Evolutionary conservation across 2,113 vertebrate genomes (phyloP), one percentile per base, ranked within the genome.

Genomic region (Dicrurus megarhynchus): DNA sequence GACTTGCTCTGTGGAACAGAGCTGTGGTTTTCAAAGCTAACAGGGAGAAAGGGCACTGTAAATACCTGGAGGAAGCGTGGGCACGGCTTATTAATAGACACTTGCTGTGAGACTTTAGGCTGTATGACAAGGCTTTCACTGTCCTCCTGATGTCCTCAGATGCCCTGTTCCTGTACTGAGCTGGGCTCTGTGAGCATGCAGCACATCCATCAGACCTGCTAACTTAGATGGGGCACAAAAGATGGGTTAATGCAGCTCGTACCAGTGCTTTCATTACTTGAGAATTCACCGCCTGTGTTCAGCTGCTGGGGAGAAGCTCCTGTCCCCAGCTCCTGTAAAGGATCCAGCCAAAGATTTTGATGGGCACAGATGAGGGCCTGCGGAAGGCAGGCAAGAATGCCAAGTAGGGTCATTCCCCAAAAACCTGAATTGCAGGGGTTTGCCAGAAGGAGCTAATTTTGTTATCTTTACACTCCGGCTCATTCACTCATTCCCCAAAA

Each of bases 1-100:
- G 59, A 57, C 61, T 81, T 23, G n/a, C 71, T 81, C 10, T 92
- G 87, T 93, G 75, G 65, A 85, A 33, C 1, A 26, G 93, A 88
- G 71, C 82, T 81, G 95, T 88, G 90, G 95, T 90, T 96, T 94
- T 86, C 63, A 88, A 93, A 96, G 84, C 90, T 86, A 94, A 95
- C 82, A 91, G 68, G 71, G 75, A 94, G 79, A 76, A 95, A 96
- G 87, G 75, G 1, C 79, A 77, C 79, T 90, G 93, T 91, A 96
- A 97, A 96, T 80, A 97, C 80, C 73, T 79, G 85, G 78, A 96
- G 95, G 96, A 97, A 96, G 90, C 4, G 5, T 35, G 86, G 83
- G 79, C 87, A 67, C 1, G 5, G 67, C 90, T 91, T 96, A 95
- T 96, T 95, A 97, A 95, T 83, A 96, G 87, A 70, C 83, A 74